Evolutionary conservation across 2,888 invertebrate genomes (phyloP), one percentile per base, ranked within the genome.

Genomic region (Syritta pipiens): DNA sequence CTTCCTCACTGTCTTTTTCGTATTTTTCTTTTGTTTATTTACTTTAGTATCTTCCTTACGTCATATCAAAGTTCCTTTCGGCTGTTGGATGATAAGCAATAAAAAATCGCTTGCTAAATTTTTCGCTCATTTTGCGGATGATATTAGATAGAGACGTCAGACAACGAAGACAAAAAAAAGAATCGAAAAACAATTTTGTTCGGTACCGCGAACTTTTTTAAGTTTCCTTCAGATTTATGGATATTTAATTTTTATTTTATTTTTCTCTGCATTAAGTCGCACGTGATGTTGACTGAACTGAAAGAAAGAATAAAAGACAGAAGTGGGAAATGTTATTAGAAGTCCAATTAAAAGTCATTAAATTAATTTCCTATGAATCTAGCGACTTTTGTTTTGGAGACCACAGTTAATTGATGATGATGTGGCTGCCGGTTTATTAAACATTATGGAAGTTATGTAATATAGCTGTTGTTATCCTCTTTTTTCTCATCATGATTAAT

Each of bases 81-180:
- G 40, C 12, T 49, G 26, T 35, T 20, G 20, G 32, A 57, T 72
- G 19, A 49, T 49, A 72, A 49, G 63, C 55, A 26, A 63, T 63
- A 40, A 49, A 49, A 57, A 63, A 63, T 14, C 72, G 40, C 42
- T 63, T 63, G 49, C 55, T 49, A 32, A 63, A 57, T 72, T 63
- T 57, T 42, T 72, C 32, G 12, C 24, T 72, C 63, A 63, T 72
- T 49, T 49, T 72, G 55, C 12, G 20, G 12, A 30, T 24, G 7
- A 32, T 49, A 37, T 32, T 40, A 30, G 32, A 37, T 17, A n/a
- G 37, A 10, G 6, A n/a, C 9, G 22, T 32, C 14, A 48, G 40
- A 24, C 17, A 9, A 10, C 1, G 19, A 6, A 17, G 9, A 37
- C 20, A 19, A 30, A 68, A 48, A 14, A 22, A n/a, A 10, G 26